phyloP scores from a whole-genome alignment of 2,113 vertebrate genomes.

The Hydrolagus affinis region DNA sequence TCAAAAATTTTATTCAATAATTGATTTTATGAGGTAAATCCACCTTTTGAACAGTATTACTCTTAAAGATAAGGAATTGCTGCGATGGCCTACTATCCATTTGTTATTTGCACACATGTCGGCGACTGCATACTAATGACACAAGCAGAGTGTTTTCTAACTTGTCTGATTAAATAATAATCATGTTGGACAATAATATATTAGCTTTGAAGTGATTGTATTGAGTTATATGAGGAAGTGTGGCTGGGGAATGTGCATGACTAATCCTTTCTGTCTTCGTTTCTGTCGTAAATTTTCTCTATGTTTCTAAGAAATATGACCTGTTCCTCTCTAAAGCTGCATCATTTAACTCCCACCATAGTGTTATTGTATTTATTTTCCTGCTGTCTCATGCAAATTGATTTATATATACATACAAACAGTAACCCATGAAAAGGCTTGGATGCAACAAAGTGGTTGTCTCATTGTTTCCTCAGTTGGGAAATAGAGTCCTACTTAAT shows the following conservation, averaged over 20 bases:
- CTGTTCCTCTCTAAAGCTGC: constrained; percentile 7
- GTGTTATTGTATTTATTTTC: constrained; percentile 18
- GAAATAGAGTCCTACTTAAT: neutral
- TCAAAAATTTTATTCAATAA: neutral
- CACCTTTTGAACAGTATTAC: neutral
- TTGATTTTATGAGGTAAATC: neutral
- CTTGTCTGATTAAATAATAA: constrained; percentile 23
- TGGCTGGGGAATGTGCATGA: neutral
- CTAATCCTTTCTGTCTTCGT: constrained; percentile 3
- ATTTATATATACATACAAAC: neutral
- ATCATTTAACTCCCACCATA: neutral
- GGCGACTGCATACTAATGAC: neutral
- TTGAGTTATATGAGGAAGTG: neutral
- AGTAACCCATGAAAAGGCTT: neutral
- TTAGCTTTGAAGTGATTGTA: neutral
- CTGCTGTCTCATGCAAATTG: neutral
- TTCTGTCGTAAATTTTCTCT: neutral
- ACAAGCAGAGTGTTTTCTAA: neutral
- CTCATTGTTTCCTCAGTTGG: too few species aligned
- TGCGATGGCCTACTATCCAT: neutral
- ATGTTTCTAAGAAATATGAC: constrained; percentile 21
- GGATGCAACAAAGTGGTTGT: neutral
- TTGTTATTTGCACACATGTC: neutral
- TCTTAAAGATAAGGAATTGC: neutral
- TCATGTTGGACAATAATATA: neutral